Evolutionary conservation across 2,888 invertebrate species (phyloP).

Genomic region (Drosophila anomelani): DNA sequence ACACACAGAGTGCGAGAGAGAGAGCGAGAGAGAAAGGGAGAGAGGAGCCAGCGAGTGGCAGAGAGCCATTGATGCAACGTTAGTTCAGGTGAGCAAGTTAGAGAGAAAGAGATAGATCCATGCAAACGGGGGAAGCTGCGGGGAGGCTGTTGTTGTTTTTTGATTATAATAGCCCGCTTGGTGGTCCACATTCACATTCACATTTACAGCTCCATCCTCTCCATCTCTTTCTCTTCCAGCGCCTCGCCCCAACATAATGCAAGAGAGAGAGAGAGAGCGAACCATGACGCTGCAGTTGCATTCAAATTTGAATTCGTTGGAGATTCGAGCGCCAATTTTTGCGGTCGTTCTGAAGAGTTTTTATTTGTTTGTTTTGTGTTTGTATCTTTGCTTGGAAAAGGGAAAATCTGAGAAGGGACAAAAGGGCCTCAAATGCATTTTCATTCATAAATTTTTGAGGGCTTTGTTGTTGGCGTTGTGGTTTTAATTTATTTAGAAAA

Average conservation of each 20-base stretch:
- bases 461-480: too few species aligned
- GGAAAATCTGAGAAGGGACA: constrained; percentile 2
- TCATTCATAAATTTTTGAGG: constrained; percentile 55
- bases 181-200: constrained; percentile 64
- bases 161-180: constrained; percentile 74
- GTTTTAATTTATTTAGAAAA: not conserved
- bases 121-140: constrained; percentile 21
- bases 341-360: constrained; percentile 42
- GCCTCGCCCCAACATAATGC: constrained; percentile 8
- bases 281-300: constrained; percentile 72
- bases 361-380: constrained; percentile 26
- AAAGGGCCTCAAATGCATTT: constrained; percentile 30
- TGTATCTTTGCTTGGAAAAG: constrained; percentile 7
- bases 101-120: constrained; percentile 15
- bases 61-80: constrained; percentile 68
- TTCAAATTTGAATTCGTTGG: constrained; percentile 60
- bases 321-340: constrained; percentile 70
- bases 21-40: constrained; percentile 9
- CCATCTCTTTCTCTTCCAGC: constrained; percentile 3
- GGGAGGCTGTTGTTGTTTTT: constrained; percentile 50
- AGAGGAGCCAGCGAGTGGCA: constrained; percentile 28
- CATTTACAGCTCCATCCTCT: constrained; percentile 22
- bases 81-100: constrained; percentile 67
- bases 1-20: constrained; percentile 62
- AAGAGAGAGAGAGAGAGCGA: not conserved